phyloP scores from a whole-genome alignment of 2,797 vertebrate species.

The Rachycentron canadum region DNA sequence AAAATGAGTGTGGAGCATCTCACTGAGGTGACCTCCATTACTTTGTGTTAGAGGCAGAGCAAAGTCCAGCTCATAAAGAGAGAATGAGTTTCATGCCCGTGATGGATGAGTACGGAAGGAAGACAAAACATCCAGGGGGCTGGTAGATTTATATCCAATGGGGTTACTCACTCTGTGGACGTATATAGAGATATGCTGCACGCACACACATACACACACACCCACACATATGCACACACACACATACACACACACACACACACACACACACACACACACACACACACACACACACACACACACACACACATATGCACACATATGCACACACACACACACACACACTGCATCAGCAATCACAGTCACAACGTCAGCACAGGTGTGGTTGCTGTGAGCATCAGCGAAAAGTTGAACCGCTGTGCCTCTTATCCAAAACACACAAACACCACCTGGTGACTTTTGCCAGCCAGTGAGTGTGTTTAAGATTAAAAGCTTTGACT shows the following conservation, averaged over 20 bases:
- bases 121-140: slow-evolving; percentile 44
- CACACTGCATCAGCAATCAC: slow-evolving; percentile 37
- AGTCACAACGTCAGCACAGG: slow-evolving; percentile 55
- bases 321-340: slow-evolving; percentile 20
- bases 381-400: slow-evolving; percentile 68
- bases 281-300: slow-evolving; percentile 17
- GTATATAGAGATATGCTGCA: slow-evolving; percentile 1
- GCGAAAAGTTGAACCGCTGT: slow-evolving; percentile 50
- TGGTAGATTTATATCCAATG: slow-evolving; percentile 27
- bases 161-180: slow-evolving; percentile 27
- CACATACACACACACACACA: slow-evolving; percentile 13
- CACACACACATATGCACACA: slow-evolving; percentile 10
- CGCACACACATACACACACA: slow-evolving; percentile 20
- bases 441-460: slow-evolving; percentile 65
- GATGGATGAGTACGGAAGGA: slow-evolving; percentile 55
- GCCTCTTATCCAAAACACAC: slow-evolving; percentile 44
- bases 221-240: slow-evolving; percentile 24
- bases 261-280: slow-evolving; percentile 21
- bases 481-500: slow-evolving; percentile 67
- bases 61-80: slow-evolving; percentile 66
- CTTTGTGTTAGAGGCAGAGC: slow-evolving; percentile 56
- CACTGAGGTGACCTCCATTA: slow-evolving; percentile 72
- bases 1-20: slow-evolving; percentile 58
- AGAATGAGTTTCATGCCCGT: slow-evolving; percentile 49
- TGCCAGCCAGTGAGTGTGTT: slow-evolving; percentile 18